Evolutionary conservation across 2,797 vertebrate genomes (phyloP).

Genomic region (Esox lucius): DNA sequence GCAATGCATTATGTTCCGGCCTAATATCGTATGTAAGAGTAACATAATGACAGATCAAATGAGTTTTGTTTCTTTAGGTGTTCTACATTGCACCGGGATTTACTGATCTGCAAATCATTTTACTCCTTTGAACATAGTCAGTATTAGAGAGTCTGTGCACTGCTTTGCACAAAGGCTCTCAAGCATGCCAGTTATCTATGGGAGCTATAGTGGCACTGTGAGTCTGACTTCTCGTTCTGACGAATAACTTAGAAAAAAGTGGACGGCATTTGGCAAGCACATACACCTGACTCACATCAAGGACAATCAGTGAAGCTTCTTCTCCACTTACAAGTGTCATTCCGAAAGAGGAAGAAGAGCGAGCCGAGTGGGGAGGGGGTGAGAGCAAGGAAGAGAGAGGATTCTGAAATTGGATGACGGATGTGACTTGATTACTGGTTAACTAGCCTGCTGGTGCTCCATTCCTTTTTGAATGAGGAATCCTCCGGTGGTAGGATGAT

Average conservation of each 20-base stretch:
- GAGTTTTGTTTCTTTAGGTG: background rate
- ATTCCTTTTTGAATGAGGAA: conserved; percentile 52
- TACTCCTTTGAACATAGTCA: too few relatives aligned
- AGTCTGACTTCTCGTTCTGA: conserved; percentile 13
- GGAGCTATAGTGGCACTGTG: background rate
- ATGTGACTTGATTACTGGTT: conserved; percentile 71
- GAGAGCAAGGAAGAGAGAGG: conserved; percentile 33
- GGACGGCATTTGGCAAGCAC: conserved; percentile 50
- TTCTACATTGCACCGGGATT: background rate
- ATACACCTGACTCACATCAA: conserved; percentile 65
- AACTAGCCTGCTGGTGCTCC: conserved; percentile 59
- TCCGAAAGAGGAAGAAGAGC: conserved; percentile 46
- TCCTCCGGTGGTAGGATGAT: conserved; percentile 50
- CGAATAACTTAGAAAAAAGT: conserved; percentile 29
- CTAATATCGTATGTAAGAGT: background rate
- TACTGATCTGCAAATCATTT: background rate
- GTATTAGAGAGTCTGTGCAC: background rate
- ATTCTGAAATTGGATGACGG: conserved; percentile 64
- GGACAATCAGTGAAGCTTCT: conserved; percentile 56
- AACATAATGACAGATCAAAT: background rate
- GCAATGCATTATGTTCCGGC: background rate
- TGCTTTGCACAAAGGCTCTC: background rate
- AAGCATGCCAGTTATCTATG: background rate
- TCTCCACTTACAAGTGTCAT: conserved; percentile 57
- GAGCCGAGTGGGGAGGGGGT: conserved; percentile 37